Evolutionary conservation across 30 jellyfish, hydroid and myxozoan genomes (phyloP), one percentile per base, ranked within the genome.

Genomic region (Aurelia sp.): DNA sequence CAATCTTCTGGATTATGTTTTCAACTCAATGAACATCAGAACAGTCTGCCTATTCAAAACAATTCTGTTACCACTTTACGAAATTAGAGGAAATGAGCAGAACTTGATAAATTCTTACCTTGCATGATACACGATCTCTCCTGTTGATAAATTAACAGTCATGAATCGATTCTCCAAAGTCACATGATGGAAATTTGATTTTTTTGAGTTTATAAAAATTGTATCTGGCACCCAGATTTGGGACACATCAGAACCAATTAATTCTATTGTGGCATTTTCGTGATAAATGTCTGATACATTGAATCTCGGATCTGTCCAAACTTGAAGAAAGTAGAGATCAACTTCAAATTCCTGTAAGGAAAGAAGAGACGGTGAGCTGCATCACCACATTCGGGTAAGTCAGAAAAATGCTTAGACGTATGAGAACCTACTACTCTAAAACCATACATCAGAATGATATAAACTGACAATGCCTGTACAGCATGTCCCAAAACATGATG

Each of bases 141-240:
- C 99, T 20, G 74, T 81, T 21, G 90, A 57, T 20, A 90, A 51
- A 63, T 88, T 66, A 7, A 95, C 88, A 47, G 97, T 85, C 88
- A 89, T 58, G 78, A 95, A 90, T 80, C 99, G 71, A 71, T 95
- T 95, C 60, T 95, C 96, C 3, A 90, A 85, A n/a, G 99, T 95
- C 60, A 95, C 98, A 47, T 78, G 81, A 55, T 95, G 99, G 76
- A 84, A 88, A 30, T 69, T 82, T 6, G 99, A 85, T 16, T 74
- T 61, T 75, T 95, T 95, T 7, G 99, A 95, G 60, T 95, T 95
- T 76, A 95, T 87, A 81, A 95, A 95, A 18, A 95, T 96, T 2
- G 98, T 90, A 78, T 95, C 99, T 17, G 99, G 99, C 35, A 95
- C 85, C 99, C 99, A 95, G 52, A 95, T 59, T 52, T 60, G 79